Conservation (phyloP, 2,113 vertebrate genomes). For the Marcusenius ussheri region DNA sequence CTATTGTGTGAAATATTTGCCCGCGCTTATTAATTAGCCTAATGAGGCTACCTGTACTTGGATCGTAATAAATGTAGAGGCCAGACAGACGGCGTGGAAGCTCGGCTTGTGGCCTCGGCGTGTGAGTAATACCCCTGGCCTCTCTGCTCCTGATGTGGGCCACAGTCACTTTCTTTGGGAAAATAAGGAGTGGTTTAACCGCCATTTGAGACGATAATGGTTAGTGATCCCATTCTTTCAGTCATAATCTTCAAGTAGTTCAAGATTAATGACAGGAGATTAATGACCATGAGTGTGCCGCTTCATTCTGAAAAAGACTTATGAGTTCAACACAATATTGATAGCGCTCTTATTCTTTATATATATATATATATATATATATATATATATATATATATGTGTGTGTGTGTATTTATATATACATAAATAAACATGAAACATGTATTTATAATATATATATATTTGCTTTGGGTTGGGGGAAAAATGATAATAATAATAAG, state of each 20-base stretch:
- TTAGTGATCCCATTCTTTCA: conserved; percentile 73
- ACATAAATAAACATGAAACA: no score
- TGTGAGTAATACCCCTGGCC: conserved; percentile 24
- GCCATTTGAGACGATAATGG: conserved; percentile 74
- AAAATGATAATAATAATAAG: neutral
- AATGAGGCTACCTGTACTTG: neutral
- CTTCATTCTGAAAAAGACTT: conserved; percentile 59
- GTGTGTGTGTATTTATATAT: neutral
- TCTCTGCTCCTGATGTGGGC: neutral
- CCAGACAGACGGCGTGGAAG: neutral
- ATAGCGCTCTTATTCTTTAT: neutral
- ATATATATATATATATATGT: neutral
- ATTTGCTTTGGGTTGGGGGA: neutral
- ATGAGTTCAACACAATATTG: conserved; percentile 59
- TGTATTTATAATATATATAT: no score
- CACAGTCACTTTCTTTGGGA: conserved; percentile 59
- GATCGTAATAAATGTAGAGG: neutral
- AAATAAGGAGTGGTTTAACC: conserved; percentile 68
- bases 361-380: neutral
- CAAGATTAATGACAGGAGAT: conserved; percentile 76
- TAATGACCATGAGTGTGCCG: conserved; percentile 48
- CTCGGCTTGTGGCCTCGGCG: neutral
- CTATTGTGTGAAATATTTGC: conserved; percentile 20
- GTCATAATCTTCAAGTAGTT: conserved; percentile 83
- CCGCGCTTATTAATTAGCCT: neutral